Evolutionary conservation across 2,888 invertebrate species (phyloP).

Genomic region (Cryptosula pallasiana): DNA sequence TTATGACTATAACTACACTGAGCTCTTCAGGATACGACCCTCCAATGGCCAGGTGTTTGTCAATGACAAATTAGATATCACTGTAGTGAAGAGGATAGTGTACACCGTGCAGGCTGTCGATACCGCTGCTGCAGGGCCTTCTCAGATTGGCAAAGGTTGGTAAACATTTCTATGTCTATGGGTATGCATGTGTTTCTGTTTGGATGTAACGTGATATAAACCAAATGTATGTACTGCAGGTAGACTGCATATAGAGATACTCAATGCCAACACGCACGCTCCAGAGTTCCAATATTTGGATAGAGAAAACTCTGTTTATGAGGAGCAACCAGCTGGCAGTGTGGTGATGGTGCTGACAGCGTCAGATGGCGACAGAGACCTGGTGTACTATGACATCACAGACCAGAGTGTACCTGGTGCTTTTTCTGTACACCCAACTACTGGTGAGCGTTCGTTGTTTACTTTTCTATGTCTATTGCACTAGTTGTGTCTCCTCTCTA

Average conservation of each 20-base stretch:
- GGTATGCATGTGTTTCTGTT: background rate
- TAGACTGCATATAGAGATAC: background rate
- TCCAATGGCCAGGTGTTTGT: slow-evolving; percentile 1
- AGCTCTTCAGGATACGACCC: slow-evolving; percentile 12
- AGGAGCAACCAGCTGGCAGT: slow-evolving; percentile 14
- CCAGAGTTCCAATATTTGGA: background rate
- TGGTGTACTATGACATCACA: background rate
- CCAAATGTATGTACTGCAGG: too few species aligned
- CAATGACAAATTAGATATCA: slow-evolving; percentile 2
- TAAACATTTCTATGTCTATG: background rate
- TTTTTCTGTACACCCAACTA: slow-evolving; percentile 7
- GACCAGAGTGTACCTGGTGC: background rate
- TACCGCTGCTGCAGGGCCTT: background rate
- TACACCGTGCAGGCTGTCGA: slow-evolving; percentile 7
- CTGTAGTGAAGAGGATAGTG: background rate
- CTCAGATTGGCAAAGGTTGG: background rate
- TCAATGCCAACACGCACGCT: slow-evolving; percentile 15
- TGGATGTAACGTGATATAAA: too few species aligned
- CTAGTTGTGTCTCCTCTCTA: too few species aligned
- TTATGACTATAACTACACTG: slow-evolving; percentile 9
- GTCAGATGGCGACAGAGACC: background rate
- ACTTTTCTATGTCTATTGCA: too few species aligned
- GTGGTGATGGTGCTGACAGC: slow-evolving; percentile 5
- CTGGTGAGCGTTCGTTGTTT: slow-evolving; percentile 5
- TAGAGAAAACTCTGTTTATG: background rate